Evolutionary conservation across 2,888 invertebrate species (phyloP).

Genomic region (Hoplodrina ambigua): DNA sequence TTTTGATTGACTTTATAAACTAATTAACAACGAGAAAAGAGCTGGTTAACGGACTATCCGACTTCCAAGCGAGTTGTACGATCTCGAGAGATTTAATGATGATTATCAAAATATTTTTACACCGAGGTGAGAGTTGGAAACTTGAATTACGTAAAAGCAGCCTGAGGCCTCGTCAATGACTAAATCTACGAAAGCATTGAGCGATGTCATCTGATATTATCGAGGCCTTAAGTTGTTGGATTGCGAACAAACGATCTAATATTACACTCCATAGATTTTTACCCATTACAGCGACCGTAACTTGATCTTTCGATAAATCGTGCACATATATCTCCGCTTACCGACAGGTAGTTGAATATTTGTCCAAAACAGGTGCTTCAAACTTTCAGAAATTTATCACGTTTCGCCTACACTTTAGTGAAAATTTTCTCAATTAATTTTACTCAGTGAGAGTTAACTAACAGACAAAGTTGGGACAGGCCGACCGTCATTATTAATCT

Average conservation of each 20-base stretch:
- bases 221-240: slow-evolving; percentile 8
- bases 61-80: slow-evolving; percentile 35
- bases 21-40: slow-evolving; percentile 68
- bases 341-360: slow-evolving; percentile 59
- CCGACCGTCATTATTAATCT: slow-evolving; percentile 70
- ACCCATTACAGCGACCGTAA: slow-evolving; percentile 11
- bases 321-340: slow-evolving; percentile 43
- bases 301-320: slow-evolving; percentile 35
- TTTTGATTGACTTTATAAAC: slow-evolving; percentile 73
- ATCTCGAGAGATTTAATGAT: slow-evolving; percentile 27
- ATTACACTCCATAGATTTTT: slow-evolving; percentile 36
- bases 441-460: slow-evolving; percentile 72
- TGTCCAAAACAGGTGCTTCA: slow-evolving; percentile 65
- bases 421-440: slow-evolving; percentile 77
- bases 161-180: slow-evolving; percentile 3
- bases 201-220: slow-evolving; percentile 34
- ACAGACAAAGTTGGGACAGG: slow-evolving; percentile 72
- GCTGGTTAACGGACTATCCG: slow-evolving; percentile 46
- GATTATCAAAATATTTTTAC: slow-evolving; percentile 27
- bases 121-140: slow-evolving; percentile 14
- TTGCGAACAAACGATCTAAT: slow-evolving; percentile 30
- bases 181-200: slow-evolving; percentile 32
- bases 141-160: slow-evolving; percentile 16
- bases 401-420: slow-evolving; percentile 69
- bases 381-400: slow-evolving; percentile 72